Evolutionary conservation across 2,888 invertebrate species (phyloP), one percentile per base, ranked within the genome.

Genomic region (Theristus sp.): DNA sequence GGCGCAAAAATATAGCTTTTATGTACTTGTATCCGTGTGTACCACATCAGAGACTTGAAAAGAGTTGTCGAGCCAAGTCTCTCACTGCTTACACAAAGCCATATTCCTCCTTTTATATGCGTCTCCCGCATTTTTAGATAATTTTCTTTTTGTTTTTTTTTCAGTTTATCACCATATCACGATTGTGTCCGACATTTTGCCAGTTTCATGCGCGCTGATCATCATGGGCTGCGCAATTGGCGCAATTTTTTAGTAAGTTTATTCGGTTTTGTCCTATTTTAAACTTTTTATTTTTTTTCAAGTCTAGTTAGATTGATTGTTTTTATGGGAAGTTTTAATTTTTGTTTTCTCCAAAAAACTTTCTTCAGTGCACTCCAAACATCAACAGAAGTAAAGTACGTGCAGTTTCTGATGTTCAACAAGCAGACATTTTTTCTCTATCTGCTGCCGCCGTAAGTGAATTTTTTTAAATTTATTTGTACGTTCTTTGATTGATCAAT

Each of bases 381-480:
- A 17, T 46, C 13, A 46, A 17, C 24, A n/a, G 10, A 13, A 24
- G 22, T 49, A n/a, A 53, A 6, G 53, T 24, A 53, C n/a, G 13
- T 55, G 3, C 20, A 13, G 28, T 71, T 71, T 59, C 64, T 71
- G 46, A 70, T 73, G 54, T 78, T 76, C 69, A 73, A 71, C 63
- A 74, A 75, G 46, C 71, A 74, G 61, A 69, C 73, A 17, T 80
- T 80, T 69, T 80, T 80, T 69, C 74, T 78, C 62, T 75, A 75
- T 62, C 73, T 80, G 1, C 73, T 80, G 30, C 80, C 80, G 2
- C 80, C 80, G 79, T 79, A 6, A 49, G 49, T 49, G 24, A 10
- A 17, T n/a, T n/a, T 6, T n/a, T 20, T 17, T 17, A 49, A 49
- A 20, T 10, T n/a, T 24, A n/a, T 24, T n/a, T n/a, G 49, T 17